A percentile compares a stretch with the other conserved stretches of the same genome.
These are phyloP conservation scores for Dryadula phaetusa DNA, from an alignment of 2,888 invertebrate species.

Conservation along the genomic window DNA sequence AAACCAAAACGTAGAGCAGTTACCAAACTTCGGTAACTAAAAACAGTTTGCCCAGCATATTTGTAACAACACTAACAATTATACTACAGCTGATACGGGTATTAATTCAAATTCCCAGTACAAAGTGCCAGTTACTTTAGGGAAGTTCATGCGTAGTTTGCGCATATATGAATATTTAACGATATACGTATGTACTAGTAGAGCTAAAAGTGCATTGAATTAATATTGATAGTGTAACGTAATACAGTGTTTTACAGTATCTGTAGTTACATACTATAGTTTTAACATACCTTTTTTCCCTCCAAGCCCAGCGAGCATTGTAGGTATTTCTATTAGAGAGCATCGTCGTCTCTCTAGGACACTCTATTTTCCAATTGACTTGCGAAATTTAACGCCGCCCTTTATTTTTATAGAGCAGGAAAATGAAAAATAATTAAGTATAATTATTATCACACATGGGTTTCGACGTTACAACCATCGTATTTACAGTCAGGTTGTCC, in stretches of 20 bases:
- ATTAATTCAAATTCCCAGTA: constrained; percentile 44
- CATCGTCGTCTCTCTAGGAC: too few species aligned
- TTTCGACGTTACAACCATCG: too few species aligned
- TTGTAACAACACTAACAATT: constrained; percentile 39
- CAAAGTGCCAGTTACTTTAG: constrained; percentile 44
- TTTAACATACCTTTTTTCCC: too few species aligned
- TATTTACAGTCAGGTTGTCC: too few species aligned
- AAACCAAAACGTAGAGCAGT: background rate
- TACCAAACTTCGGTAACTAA: constrained; percentile 27
- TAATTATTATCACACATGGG: too few species aligned
- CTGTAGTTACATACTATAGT: too few species aligned
- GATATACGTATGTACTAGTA: constrained; percentile 18
- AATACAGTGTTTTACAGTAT: background rate
- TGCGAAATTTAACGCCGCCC: too few species aligned
- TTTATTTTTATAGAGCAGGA: too few species aligned
- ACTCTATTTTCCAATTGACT: too few species aligned
- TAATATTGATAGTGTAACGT: background rate
- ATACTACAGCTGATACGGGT: constrained; percentile 41
- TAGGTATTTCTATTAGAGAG: too few species aligned
- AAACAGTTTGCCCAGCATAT: constrained; percentile 29
- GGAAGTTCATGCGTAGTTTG: constrained; percentile 42
- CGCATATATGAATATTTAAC: constrained; percentile 43
- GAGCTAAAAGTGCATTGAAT: constrained; percentile 28
- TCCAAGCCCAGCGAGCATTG: too few species aligned
- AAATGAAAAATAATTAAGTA: too few species aligned